Evolutionary conservation across 2,797 vertebrate genomes (phyloP).

Genomic region (Momotus momota): DNA sequence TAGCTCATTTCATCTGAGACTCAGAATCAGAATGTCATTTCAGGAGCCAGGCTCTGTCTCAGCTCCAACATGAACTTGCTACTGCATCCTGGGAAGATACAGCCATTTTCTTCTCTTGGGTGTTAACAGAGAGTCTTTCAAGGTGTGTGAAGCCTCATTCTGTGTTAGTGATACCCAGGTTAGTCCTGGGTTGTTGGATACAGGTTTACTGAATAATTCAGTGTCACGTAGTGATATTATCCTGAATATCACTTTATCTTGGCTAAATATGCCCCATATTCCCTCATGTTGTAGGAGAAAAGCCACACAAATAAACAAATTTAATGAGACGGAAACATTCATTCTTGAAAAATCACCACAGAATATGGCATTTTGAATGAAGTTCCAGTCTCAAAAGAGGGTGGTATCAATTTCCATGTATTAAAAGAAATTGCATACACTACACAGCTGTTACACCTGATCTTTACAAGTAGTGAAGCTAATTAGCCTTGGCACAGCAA

Average conservation of each 20-base stretch:
- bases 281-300: neutral
- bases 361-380: neutral
- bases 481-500: constrained; percentile 43
- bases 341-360: neutral
- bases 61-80: neutral
- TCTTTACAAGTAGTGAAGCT: constrained; percentile 25
- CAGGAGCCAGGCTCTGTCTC: neutral
- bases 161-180: neutral
- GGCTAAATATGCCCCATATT: neutral
- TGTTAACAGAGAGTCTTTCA: neutral
- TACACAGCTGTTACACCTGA: constrained; percentile 29
- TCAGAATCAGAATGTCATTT: neutral
- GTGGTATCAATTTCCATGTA: constrained; percentile 22
- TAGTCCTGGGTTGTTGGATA: neutral
- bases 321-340: neutral
- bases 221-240: neutral
- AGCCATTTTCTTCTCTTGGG: neutral
- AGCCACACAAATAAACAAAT: neutral
- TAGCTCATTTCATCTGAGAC: neutral
- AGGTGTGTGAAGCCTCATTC: neutral
- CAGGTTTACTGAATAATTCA: neutral
- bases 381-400: neutral
- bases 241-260: neutral
- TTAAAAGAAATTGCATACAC: constrained; percentile 1
- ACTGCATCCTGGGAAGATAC: neutral